Base-by-base conservation (phyloP, 2,888 invertebrate species). In the Lathronympha strigana region DNA sequence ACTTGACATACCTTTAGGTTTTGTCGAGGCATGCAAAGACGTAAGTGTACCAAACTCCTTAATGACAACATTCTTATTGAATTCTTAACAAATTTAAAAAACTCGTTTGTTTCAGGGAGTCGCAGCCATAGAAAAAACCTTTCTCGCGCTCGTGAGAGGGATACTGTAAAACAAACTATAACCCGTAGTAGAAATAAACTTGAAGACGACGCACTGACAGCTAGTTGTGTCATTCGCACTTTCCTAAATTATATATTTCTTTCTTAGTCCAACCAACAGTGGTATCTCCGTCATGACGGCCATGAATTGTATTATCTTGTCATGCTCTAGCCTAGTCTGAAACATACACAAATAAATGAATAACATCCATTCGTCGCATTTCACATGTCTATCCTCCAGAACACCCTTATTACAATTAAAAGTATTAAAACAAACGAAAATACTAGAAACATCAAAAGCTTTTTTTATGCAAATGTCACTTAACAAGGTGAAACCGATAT, bases 21-120 rank as follows among this genome's bases (percentile, higher is more conserved):
- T 86, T 11, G 81, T 83, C 0, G 84, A 84, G 74, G 81, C 82
- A 15, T 80, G 82, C 43, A 83, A 82, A 77, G 83, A 83, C 63
- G 85, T 86, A 75, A 84, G 83, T 80, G n/a, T 43, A 31, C 3
- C 51, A 9, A n/a, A 19, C 5, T 36, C 6, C 21, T 25, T n/a
- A 25, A 49, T 23, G 25, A 33, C 13, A 25, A 25, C 4, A 1
- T 25, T 8, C 6, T 15, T 4, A 25, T 25, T 28, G 6, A 28
- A 11, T 1, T 11, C 8, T 1, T 28, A 28, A 3, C 6, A 28
- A 8, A 33, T 13, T 1, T 9, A 33, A 5, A 11, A 33, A 33
- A 62, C 31, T 40, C 47, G 21, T 49, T 49, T 50, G 49, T 79
- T 78, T 49, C 80, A 85, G 83, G 81, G 78, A 9, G 84, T 83